Percentiles rank a stretch among this genome's conserved stretches.
Evolutionary conservation across 2,113 vertebrate genomes (phyloP).

Genomic region (human (Homo sapiens)): GRCh38 chr6:104313501-104314000

Average conservation of each 20-base stretch:
- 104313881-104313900: not conserved
- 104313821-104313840: not conserved
- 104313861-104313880: not conserved
- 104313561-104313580: not conserved
- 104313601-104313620: not conserved
- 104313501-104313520: not conserved
- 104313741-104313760: not conserved
- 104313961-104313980: not conserved
- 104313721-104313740: not conserved
- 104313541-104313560: not conserved
- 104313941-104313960: not conserved
- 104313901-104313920: not conserved
- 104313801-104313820: not conserved
- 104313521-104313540: not conserved
- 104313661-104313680: not conserved
- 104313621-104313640: not conserved
- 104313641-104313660: not conserved
- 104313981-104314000: not conserved
- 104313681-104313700: not conserved
- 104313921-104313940: not conserved
- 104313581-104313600: not conserved
- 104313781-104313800: not conserved
- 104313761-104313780: not conserved
- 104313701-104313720: not conserved
- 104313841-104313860: not conserved